Evolutionary conservation across 2,888 invertebrate species (phyloP), one percentile per base, ranked within the genome.

Genomic region (Macaria notata): DNA sequence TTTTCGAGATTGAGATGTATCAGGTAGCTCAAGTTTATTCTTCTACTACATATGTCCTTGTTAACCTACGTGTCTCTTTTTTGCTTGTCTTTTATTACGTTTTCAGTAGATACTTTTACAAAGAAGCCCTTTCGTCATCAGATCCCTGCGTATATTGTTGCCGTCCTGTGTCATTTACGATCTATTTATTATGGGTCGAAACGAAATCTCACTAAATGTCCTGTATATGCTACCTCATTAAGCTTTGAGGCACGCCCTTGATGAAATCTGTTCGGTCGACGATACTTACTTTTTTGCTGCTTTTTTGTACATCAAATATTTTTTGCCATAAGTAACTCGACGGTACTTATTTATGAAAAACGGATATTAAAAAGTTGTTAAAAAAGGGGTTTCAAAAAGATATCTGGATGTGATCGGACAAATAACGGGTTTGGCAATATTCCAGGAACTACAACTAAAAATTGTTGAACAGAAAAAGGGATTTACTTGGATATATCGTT

Each of bases 51-150:
- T 6, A 36, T 36, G 33, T 7, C 33, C 7, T 36, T 7, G 33
- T 36, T 7, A 0, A 36, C 33, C 33, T 7, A 7, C 4, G 19
- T 19, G 19, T 19, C 19, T 70, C 68, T 64, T 56, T 60, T 60
- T 68, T 67, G 76, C 74, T 75, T 72, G 65, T 68, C 72, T 69
- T 66, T 61, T 38, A 54, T 61, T 71, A 66, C 72, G 66, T 70
- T 73, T 71, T 65, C 69, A 69, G 71, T 69, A 68, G 62, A 61
- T 56, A 54, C 62, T 66, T 69, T 66, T 65, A 65, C 58, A 56
- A 55, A 65, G 59, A 49, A 65, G 70, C 70, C 71, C 70, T 68
- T 72, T 62, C 65, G 70, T 71, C 75, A 65, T 70, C 61, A 64
- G 56, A 59, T 53, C 53, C 56, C 63, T 64, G 63, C 65, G 57